phyloP scores from a whole-genome alignment of 2,113 vertebrate species.

The Cavia aperea region DNA sequence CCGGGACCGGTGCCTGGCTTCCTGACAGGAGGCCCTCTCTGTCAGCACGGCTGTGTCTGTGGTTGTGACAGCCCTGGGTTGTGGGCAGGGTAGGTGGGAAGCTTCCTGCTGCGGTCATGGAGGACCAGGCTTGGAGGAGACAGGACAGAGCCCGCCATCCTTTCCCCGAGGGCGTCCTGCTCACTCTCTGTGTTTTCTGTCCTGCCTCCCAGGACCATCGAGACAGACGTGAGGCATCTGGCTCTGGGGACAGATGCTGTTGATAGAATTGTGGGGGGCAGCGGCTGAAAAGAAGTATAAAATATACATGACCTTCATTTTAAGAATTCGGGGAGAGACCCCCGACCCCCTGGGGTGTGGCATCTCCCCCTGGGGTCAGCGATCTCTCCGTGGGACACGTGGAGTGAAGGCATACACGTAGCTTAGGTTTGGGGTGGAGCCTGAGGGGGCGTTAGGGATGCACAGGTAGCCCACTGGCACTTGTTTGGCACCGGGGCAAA shows the following conservation, averaged over 20 bases:
- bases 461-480: too few relatives aligned
- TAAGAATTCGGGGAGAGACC: too few relatives aligned
- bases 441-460: too few relatives aligned
- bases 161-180: not conserved
- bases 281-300: too few relatives aligned
- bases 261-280: too few relatives aligned
- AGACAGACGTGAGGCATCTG: not conserved
- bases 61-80: not conserved
- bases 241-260: not conserved
- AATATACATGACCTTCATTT: too few relatives aligned
- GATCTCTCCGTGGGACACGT: too few relatives aligned
- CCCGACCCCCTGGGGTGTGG: too few relatives aligned
- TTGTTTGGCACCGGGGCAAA: too few relatives aligned
- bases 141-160: not conserved
- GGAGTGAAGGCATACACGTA: too few relatives aligned
- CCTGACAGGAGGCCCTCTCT: not conserved
- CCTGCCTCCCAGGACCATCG: not conserved
- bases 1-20: not conserved
- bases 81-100: not conserved
- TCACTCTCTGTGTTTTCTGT: not conserved
- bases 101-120: not conserved
- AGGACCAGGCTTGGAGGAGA: not conserved
- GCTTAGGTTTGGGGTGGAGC: too few relatives aligned
- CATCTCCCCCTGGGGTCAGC: too few relatives aligned
- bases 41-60: accelerated